Evolutionary conservation across 1,140 invertebrate species (phyloP).

Genomic region (Pachyrhynchus sulphureomaculatus): DNA sequence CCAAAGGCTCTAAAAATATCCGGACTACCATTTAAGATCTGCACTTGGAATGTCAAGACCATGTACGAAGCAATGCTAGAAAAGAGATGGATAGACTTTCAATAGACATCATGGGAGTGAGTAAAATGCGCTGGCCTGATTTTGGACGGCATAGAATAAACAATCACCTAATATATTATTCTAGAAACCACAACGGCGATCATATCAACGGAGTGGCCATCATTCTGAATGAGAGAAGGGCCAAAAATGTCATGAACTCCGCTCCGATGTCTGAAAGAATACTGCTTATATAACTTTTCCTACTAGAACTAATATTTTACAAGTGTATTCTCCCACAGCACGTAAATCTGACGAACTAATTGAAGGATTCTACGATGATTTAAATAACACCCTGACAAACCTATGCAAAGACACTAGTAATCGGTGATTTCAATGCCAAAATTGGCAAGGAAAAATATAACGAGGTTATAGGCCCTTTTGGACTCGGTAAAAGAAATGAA

Average conservation of each 20-base stretch:
- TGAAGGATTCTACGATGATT: conserved; percentile 1
- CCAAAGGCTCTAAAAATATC: no score
- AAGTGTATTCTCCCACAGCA: conserved; percentile 6
- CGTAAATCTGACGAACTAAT: conserved; percentile 8
- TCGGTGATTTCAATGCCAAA: no score
- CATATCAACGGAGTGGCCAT: conserved; percentile 3
- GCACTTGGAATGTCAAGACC: no score
- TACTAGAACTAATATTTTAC: conserved; percentile 2
- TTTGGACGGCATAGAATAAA: neutral
- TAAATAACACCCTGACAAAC: neutral
- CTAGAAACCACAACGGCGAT: neutral
- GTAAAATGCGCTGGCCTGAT: neutral
- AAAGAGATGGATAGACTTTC: no score
- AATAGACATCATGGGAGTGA: no score
- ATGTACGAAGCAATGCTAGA: no score
- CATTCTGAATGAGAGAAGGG: neutral
- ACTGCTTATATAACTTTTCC: neutral
- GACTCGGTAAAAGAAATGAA: neutral
- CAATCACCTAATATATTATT: neutral
- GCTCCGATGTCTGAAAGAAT: no score
- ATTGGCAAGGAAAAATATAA: no score
- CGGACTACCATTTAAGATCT: no score
- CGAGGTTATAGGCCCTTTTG: neutral
- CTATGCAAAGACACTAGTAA: neutral
- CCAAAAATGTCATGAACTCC: conserved; percentile 1